Base-by-base conservation (phyloP, 1,140 invertebrate species). In the Pteromalus puparum region DNA sequence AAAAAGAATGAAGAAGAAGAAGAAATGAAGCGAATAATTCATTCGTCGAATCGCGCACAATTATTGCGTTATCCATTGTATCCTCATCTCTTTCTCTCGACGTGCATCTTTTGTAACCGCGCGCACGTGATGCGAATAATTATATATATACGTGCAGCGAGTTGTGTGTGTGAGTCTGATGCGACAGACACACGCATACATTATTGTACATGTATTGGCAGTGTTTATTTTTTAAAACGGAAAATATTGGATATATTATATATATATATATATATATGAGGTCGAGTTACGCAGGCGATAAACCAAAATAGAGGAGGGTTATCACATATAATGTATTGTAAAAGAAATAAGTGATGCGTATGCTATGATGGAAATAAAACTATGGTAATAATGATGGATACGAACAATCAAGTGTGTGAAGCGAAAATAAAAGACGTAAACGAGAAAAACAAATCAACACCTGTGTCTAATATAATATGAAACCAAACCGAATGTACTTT, bases 181-280 rank as follows among this genome's bases (percentile, higher is more conserved):
- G 18, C 0, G 13, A n/a, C 9, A 0, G 65, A 26, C 7, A 68
- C 3, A 12, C 10, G 13, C 18, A 70, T 12, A 70, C 67, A 48
- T 61, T 15, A 34, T 74, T 82, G 68, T 82, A 74, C 13, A 74
- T 61, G 46, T 53, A 61, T 82, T 74, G 46, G 68, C 34, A 75
- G 48, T 82, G 34, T 82, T 82, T 75, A 75, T 82, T 81, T 82
- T 82, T 82, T 38, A 82, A 82, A 75, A n/a, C 0, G 26, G 28
- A 28, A 67, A 42, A 72, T 26, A 30, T 61, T 61, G 18, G 53
- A 61, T 61, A 18, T 42, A 48, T 48, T 48, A 48, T 48, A 42
- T 48, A 34, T 34, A n/a, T n/a, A n/a, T n/a, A n/a, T n/a, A n/a
- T 34, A 34, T 34, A 18, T 48, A 24, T 24, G 28, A 81, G 13